Conservation (phyloP, 92 coral and sea anemone genomes). For the Chrysogorgia sp. region DNA sequence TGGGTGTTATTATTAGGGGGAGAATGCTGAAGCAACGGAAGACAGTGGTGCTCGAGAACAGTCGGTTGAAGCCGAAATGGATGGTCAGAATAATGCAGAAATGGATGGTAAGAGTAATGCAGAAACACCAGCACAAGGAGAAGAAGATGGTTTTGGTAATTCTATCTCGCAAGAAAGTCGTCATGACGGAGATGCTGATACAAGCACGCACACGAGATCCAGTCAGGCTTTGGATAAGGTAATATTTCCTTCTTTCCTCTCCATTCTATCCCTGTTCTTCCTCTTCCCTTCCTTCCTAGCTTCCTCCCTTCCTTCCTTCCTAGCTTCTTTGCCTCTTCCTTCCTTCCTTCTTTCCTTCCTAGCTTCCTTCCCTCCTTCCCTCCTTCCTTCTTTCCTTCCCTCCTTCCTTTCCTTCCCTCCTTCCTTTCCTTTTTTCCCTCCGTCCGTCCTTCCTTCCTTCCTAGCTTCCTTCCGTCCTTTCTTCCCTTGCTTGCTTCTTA, state of each 20-base stretch:
- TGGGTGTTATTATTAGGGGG: background rate
- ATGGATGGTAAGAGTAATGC: constrained; percentile 54
- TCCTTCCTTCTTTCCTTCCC: no score
- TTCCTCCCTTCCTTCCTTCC: no score
- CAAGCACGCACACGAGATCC: background rate
- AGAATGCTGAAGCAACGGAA: constrained; percentile 12
- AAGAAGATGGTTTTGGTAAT: constrained; percentile 15
- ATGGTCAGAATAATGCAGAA: constrained; percentile 69
- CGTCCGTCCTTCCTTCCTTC: no score
- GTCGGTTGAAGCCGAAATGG: constrained; percentile 70
- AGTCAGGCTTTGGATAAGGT: constrained; percentile 1
- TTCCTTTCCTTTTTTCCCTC: no score
- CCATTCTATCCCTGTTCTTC: no score
- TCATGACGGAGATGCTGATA: background rate
- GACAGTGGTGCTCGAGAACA: constrained; percentile 53
- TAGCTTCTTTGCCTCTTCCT: no score
- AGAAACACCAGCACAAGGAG: constrained; percentile 11
- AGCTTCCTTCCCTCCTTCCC: no score
- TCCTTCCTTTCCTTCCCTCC: no score
- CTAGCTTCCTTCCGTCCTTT: no score
- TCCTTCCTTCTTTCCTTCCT: no score
- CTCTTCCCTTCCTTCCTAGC: no score
- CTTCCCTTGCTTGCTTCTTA: background rate
- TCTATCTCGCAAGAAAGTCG: constrained; percentile 4
- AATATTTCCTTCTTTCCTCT: background rate